Conservation (phyloP, 2,888 invertebrate genomes). For the Drosophila gaucha region DNA sequence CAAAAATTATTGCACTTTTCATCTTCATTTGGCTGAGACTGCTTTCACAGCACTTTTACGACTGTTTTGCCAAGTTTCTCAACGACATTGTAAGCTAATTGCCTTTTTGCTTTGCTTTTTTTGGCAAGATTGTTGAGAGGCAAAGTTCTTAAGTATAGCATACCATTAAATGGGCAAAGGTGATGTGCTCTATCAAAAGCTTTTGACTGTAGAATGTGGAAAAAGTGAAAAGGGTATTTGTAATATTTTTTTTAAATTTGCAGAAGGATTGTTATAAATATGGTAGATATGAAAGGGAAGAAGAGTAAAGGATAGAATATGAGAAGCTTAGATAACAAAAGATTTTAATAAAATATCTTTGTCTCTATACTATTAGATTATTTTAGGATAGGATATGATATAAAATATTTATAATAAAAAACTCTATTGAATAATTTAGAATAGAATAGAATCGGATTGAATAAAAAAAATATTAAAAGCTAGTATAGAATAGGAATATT, state of each 20-base stretch:
- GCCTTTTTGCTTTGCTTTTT: constrained; percentile 20
- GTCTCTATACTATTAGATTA: too few relatives aligned
- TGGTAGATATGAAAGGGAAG: neutral
- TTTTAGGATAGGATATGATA: too few relatives aligned
- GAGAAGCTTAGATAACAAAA: neutral
- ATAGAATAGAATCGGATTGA: too few relatives aligned
- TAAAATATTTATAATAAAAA: too few relatives aligned
- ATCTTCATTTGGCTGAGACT: constrained; percentile 38
- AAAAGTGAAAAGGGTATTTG: neutral
- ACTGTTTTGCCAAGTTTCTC: constrained; percentile 51
- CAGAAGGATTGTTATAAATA: neutral
- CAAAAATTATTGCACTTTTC: constrained; percentile 56
- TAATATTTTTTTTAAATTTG: neutral
- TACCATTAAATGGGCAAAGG: constrained; percentile 37
- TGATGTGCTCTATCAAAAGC: neutral
- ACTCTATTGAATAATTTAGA: too few relatives aligned
- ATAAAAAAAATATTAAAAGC: too few relatives aligned
- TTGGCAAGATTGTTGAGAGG: neutral
- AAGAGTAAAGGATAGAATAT: neutral
- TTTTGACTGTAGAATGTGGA: neutral
- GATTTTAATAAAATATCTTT: too few relatives aligned
- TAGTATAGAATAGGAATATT: too few relatives aligned
- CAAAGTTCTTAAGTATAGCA: constrained; percentile 16
- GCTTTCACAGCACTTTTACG: constrained; percentile 25
- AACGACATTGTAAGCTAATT: constrained; percentile 40